A percentile compares a stretch with the other conserved stretches of the same genome.
Evolutionary conservation across 1,140 invertebrate species (phyloP).

Genomic region (Psix sp.): DNA sequence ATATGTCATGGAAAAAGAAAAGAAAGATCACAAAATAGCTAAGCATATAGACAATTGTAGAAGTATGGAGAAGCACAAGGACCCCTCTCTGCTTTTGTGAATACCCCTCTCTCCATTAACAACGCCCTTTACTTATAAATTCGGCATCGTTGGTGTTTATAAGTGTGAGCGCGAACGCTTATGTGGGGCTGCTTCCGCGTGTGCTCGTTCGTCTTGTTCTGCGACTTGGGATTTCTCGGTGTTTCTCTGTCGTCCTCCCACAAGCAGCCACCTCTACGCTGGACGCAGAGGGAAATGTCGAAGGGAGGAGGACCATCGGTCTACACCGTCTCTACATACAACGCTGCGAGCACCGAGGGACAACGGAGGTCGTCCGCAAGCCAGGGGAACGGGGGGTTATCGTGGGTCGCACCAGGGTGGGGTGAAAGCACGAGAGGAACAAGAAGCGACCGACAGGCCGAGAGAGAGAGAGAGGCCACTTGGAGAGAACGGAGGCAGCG

Average conservation of each 20-base stretch:
- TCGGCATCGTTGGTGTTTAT: constrained; percentile 55
- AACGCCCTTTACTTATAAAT: constrained; percentile 78
- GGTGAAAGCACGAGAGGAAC: constrained; percentile 49
- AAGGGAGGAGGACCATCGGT: constrained; percentile 55
- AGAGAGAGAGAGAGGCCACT: constrained; percentile 48
- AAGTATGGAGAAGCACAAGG: constrained; percentile 21
- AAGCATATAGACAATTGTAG: neutral
- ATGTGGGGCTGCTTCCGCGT: constrained; percentile 50
- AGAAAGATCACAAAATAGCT: neutral
- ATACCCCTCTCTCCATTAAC: constrained; percentile 71
- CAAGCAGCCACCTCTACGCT: constrained; percentile 67
- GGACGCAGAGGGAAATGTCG: constrained; percentile 63
- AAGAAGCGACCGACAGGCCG: constrained; percentile 18
- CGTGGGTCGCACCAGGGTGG: constrained; percentile 53
- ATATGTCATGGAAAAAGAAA: neutral
- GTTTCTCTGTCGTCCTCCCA: constrained; percentile 66
- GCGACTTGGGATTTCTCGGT: constrained; percentile 31
- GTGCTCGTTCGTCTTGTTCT: constrained; percentile 66
- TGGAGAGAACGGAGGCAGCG: constrained; percentile 72
- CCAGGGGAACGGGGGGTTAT: constrained; percentile 15
- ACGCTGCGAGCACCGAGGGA: constrained; percentile 43
- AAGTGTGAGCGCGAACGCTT: constrained; percentile 51
- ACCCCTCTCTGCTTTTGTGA: constrained; percentile 35
- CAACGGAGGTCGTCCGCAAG: constrained; percentile 44
- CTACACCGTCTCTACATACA: constrained; percentile 19